These are phyloP conservation scores for Bimastos eiseni DNA, from an alignment of 2,888 invertebrate genomes.

Conservation along the genomic window DNA sequence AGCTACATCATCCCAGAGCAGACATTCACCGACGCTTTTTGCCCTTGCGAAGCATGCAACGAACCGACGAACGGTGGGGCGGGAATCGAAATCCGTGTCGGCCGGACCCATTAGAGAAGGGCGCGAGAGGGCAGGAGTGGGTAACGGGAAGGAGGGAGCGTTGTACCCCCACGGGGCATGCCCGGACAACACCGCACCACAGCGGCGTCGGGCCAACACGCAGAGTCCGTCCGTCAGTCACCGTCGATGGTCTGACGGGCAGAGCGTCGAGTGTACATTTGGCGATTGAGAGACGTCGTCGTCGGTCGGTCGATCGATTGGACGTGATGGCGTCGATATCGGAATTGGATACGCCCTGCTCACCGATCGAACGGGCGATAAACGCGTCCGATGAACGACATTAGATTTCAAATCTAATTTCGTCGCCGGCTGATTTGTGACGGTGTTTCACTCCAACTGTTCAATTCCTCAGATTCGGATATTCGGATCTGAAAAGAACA, in stretches of 20 bases:
- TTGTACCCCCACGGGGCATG: neutral
- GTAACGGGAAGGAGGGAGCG: neutral
- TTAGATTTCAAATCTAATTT: conserved; percentile 5
- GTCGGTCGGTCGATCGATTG: neutral
- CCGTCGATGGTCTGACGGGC: neutral
- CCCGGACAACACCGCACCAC: neutral
- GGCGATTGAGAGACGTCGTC: neutral
- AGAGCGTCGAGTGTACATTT: neutral
- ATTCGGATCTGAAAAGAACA: too few relatives aligned
- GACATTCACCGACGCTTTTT: too few relatives aligned
- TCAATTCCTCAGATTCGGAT: too few relatives aligned
- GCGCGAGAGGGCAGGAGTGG: neutral
- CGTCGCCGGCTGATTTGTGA: neutral
- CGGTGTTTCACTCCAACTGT: too few relatives aligned
- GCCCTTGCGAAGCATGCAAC: neutral
- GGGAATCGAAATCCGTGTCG: neutral
- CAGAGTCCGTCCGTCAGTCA: neutral
- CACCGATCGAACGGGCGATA: neutral
- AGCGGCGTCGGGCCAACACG: neutral
- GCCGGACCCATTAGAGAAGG: neutral
- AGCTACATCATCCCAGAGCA: too few relatives aligned
- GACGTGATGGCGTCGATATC: neutral
- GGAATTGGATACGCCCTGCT: neutral
- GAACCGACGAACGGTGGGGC: neutral
- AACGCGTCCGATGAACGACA: neutral